A percentile compares a stretch with the other conserved stretches of the same genome.
Conservation (phyloP, 37 sponge, comb jelly and placozoan genomes). For the Spongilla lacustris region DNA sequence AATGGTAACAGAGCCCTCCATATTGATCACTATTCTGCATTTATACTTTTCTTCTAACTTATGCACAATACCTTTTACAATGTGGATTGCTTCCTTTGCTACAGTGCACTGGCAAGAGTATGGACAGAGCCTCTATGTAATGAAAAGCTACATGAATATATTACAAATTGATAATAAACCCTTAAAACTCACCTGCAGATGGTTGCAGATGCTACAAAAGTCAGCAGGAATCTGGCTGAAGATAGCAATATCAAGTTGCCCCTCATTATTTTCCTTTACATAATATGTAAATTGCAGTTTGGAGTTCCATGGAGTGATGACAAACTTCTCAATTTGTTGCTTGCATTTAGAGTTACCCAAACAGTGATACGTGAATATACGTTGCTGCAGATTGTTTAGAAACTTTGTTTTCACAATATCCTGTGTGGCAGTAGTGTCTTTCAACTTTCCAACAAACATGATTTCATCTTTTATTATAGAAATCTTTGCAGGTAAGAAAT, state of each 20-base stretch:
- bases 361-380: too few species aligned
- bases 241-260: neutral
- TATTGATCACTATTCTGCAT: slow-evolving; percentile 13
- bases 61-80: neutral
- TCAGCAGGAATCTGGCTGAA: slow-evolving; percentile 22
- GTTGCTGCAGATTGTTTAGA: too few species aligned
- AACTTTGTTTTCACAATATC: too few species aligned
- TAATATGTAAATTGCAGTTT: too few species aligned
- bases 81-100: neutral
- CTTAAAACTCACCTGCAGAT: slow-evolving; percentile 2
- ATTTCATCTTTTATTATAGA: too few species aligned
- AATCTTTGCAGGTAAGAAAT: too few species aligned
- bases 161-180: too few species aligned
- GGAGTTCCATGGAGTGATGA: neutral
- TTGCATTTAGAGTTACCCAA: too few species aligned
- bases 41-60: slow-evolving; percentile 23
- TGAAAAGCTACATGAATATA: too few species aligned
- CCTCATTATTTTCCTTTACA: neutral
- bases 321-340: too few species aligned
- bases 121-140: neutral
- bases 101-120: neutral
- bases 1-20: slow-evolving; percentile 3
- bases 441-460: too few species aligned
- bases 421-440: too few species aligned
- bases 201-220: neutral